Evolutionary conservation across 2,888 invertebrate genomes (phyloP), one percentile per base, ranked within the genome.

Genomic region (Scaptomyza caliginosa): DNA sequence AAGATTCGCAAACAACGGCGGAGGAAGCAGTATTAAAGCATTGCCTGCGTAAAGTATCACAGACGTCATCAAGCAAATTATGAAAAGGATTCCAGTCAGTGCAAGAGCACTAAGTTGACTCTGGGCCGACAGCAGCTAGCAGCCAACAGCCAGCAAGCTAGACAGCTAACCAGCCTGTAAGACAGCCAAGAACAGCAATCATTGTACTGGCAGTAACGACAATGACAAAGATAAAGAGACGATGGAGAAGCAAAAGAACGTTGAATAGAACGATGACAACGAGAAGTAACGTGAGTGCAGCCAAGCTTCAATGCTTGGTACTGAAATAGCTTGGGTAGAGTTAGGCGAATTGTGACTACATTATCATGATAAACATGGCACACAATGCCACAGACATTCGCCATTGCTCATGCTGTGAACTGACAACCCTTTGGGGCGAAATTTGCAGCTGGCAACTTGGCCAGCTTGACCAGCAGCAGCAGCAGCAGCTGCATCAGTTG

Each of bases 21-120:
- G 28, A 46, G 46, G 52, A 57, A 40, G 50, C 57, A 57, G 54
- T 62, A 40, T 63, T 73, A 77, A 79, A 75, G 78, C 67, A 59
- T 52, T 69, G 67, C 66, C 50, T 52, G 67, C 54, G 42, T 71
- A 56, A 69, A 77, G 78, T 75, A 77, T 67, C 65, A 68, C 67
- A 80, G 77, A 71, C 73, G 59, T 78, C 85, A 70, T 67, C 87
- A 67, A 69, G 82, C 85, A 81, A 83, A 83, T 86, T 83, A 84
- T 83, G 87, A 81, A 80, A 77, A 67, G 70, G 67, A 73, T 68
- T 72, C 50, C 46, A 40, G 38, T 5, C 32, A 26, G 30, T 24
- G 38, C 60, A 26, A 11, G 30, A 54, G 24, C 56, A 67, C 16
- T 16, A 24, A 55, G 74, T 74, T 72, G 64, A 74, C 52, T 66